Base-by-base conservation (phyloP, 2,797 vertebrate genomes). In the Molossus alvarezi region DNA sequence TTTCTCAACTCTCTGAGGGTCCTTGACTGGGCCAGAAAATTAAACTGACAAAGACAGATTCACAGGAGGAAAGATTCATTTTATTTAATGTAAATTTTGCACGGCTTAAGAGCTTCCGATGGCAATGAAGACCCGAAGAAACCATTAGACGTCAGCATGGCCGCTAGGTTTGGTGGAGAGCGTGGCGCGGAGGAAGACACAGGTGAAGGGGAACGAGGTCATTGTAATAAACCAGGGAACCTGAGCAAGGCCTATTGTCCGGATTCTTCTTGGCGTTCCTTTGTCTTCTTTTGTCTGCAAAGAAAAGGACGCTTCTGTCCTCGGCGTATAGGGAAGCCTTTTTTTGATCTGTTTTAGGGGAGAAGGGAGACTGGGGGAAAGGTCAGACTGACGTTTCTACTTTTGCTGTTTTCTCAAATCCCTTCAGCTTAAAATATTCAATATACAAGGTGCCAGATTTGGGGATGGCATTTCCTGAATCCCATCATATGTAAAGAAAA, bases 51-150 rank as follows among this genome's bases (percentile, higher is more conserved):
- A 57, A 75, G 17, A n/a, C 73, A 73, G 67, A 18, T 60, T 72
- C 64, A 83, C 5, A 51, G 57, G 48, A 62, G 23, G 48, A 84
- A 72, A 51, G 33, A 51, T 14, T 18, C 5, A 14, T 10, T 60
- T 83, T 83, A 67, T 64, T 76, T 71, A 53, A 48, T 41, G 9
- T 62, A 83, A 62, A 71, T 37, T 83, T 92, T 88, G 20, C 1
- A 0, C 48, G 27, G 29, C 51, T 57, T 0, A 1, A 60, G 64
- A n/a, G 37, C 4, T n/a, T 58, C 64, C 27, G 25, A 51, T 23
- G 37, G 29, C 72, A 84, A 57, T 48, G 71, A 65, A 57, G 11
- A 51, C 18, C 17, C 85, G 65, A 72, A 62, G 57, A 77, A 37
- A 71, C 23, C 57, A 15, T 73, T 14, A 64, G 27, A 72, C 12